Percentiles rank a stretch among this genome's conserved stretches.
phyloP scores from a whole-genome alignment of 2,888 invertebrate genomes.

The Drosophila rubida region DNA sequence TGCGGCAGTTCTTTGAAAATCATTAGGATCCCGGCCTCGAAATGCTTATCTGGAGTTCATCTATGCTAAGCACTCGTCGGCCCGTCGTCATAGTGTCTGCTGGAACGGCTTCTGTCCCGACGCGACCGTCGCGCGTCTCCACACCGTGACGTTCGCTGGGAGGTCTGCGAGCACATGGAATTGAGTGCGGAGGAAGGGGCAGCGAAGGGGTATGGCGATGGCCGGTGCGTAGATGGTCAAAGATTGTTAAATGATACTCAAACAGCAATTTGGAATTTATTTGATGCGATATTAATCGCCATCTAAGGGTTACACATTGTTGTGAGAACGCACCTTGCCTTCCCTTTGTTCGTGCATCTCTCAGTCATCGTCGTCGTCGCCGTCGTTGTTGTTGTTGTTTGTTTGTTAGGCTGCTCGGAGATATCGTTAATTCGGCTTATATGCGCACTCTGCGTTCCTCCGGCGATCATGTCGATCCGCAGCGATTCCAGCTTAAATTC shows the following conservation, averaged over 20 bases:
- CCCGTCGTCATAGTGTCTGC: constrained; percentile 69
- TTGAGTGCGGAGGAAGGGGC: not conserved
- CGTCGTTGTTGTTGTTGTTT: not conserved
- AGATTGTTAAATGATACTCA: constrained; percentile 78
- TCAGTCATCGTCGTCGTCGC: not conserved
- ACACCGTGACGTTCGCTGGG: constrained; percentile 43
- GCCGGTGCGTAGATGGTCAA: constrained; percentile 65
- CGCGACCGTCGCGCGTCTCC: not conserved
- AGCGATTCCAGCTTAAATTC: constrained; percentile 19
- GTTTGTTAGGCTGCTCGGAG: not conserved
- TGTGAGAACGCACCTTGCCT: constrained; percentile 62
- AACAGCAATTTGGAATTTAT: constrained; percentile 77
- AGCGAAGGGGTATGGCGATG: constrained; percentile 11
- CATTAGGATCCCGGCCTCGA: constrained; percentile 39
- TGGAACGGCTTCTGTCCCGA: constrained; percentile 51
- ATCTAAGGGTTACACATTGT: constrained; percentile 69
- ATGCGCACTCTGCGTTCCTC: constrained; percentile 14
- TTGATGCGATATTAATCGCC: constrained; percentile 77
- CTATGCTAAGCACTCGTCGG: constrained; percentile 57
- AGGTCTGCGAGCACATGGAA: constrained; percentile 38
- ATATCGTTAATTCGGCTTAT: constrained; percentile 23
- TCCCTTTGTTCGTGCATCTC: constrained; percentile 10
- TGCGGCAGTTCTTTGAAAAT: constrained; percentile 46
- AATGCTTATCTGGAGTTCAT: constrained; percentile 60
- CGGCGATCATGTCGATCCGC: constrained; percentile 16